Conservation (phyloP, 2,113 vertebrate species). For the Albula goreensis region DNA sequence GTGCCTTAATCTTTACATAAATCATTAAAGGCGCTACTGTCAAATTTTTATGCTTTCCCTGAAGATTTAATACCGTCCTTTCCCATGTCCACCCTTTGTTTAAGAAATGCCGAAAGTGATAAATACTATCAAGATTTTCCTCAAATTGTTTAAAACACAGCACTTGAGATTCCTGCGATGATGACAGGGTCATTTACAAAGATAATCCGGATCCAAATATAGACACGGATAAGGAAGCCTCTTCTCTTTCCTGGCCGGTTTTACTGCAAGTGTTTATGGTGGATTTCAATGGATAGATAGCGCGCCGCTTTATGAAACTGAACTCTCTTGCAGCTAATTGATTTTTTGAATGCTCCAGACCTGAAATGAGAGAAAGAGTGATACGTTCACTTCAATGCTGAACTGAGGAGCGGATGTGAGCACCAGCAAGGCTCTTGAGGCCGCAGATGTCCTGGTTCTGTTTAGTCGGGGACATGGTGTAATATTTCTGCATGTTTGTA, state of each 20-base stretch:
- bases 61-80: conserved; percentile 61
- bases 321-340: conserved; percentile 17
- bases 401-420: neutral
- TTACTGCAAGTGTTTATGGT: conserved; percentile 59
- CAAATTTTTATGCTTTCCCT: conserved; percentile 51
- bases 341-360: conserved; percentile 20
- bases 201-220: conserved; percentile 35
- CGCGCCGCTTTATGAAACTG: neutral
- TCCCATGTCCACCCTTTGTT: conserved; percentile 29
- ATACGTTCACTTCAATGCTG: conserved; percentile 14
- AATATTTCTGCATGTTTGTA: conserved; percentile 48
- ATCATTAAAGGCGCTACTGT: conserved; percentile 58
- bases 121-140: conserved; percentile 46
- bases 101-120: conserved; percentile 45
- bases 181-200: conserved; percentile 44
- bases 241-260: conserved; percentile 31
- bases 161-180: conserved; percentile 37
- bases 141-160: conserved; percentile 56
- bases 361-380: neutral
- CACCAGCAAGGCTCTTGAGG: neutral
- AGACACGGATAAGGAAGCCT: neutral
- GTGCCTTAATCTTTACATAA: conserved; percentile 63
- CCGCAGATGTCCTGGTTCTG: conserved; percentile 1
- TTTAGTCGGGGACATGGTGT: neutral
- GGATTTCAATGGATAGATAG: conserved; percentile 48